Conservation (phyloP, 2,797 vertebrate species). For the Cryptoprocta ferox region DNA sequence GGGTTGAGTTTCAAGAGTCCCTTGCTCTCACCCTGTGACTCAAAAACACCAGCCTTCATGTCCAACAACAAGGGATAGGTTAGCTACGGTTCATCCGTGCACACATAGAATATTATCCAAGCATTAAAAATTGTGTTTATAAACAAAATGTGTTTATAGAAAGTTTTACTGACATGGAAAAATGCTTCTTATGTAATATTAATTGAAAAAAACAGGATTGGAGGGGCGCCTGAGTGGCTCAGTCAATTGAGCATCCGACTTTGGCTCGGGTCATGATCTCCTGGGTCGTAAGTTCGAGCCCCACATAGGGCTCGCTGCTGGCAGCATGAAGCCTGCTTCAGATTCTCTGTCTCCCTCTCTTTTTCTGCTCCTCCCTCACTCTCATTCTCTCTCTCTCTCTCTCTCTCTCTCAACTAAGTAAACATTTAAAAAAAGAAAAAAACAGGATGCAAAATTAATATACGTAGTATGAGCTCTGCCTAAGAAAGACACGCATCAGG, state of each 20-base stretch:
- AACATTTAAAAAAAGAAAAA: neutral
- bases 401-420: too few relatives aligned
- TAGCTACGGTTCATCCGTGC: neutral
- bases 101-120: neutral
- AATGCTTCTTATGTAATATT: conserved; percentile 26
- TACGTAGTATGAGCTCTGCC: neutral
- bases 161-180: conserved; percentile 23
- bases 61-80: neutral
- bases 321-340: too few relatives aligned
- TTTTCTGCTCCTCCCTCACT: too few relatives aligned
- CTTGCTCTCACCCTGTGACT: neutral
- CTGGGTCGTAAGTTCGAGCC: too few relatives aligned
- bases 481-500: neutral
- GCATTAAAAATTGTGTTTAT: neutral
- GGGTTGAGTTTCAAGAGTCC: neutral
- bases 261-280: too few relatives aligned
- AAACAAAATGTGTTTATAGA: neutral
- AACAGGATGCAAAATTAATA: neutral
- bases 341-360: too few relatives aligned
- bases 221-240: too few relatives aligned
- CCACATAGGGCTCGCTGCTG: too few relatives aligned
- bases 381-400: too few relatives aligned
- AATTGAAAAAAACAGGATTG: neutral
- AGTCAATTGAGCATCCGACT: too few relatives aligned
- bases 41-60: neutral